Evolutionary conservation across 2,113 vertebrate genomes (phyloP), one percentile per base, ranked within the genome.

Genomic region (Turnix velox): DNA sequence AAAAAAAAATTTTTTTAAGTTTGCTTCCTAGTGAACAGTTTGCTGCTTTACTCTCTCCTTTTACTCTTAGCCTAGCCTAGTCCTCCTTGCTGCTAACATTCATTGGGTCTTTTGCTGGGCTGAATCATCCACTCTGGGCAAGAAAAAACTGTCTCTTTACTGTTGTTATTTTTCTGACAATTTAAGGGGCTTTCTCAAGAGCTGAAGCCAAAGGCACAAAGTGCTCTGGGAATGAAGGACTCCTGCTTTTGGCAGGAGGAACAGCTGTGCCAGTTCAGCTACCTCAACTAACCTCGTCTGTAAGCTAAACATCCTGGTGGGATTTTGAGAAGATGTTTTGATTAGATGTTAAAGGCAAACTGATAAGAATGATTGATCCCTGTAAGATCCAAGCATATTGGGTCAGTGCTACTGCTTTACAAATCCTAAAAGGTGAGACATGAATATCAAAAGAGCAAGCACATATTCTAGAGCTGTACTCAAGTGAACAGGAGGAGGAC

Each of bases 281-380:
- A 23, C 33, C 31, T 55, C 49, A 69, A 15, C 45, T 46, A 35
- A 42, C 49, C 13, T 63, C 52, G 45, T 28, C 48, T 25, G 18
- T 42, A n/a, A 69, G 37, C 42, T 57, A 74, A 69, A 25, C 9
- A 52, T 16, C 22, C 13, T 6, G 6, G 4, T 37, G 10, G 16
- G 30, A 52, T 52, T 69, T n/a, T 27, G 55, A 63, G 43, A 37
- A 46, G 15, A 57, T 57, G 43, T 43, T 10, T 7, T 77, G 40
- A n/a, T 37, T 61, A 67, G 39, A 59, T 42, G n/a, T 39, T 40
- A 57, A 62, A 74, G 28, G 42, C 17, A 68, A 68, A 7, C 37
- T 18, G 20, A 4, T 43, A 61, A 39, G 28, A 88, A 68, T 0
- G 0, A 57, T 45, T 0, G 0, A 57, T 45, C 48, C 48, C 37